A percentile compares a stretch with the other conserved stretches of the same genome.
Conservation (phyloP, 37 sponge, comb jelly and placozoan species). For the Mnemiopsis leidyi region DNA sequence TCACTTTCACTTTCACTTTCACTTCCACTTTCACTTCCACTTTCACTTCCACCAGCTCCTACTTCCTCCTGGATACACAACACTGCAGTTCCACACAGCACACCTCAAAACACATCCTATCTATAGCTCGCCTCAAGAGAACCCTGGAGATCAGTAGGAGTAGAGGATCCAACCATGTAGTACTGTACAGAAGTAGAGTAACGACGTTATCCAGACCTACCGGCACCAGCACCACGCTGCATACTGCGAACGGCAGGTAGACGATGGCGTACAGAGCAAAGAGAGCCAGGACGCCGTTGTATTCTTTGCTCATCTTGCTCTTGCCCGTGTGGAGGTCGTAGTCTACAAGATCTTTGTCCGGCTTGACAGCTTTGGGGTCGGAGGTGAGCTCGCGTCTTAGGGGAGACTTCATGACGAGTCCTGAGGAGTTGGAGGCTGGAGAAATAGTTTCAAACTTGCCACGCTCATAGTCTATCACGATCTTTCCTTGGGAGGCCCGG, state of each 20-base stretch:
- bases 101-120: slow-evolving; percentile 65
- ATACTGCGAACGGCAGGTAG: slow-evolving; percentile 59
- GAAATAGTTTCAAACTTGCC: slow-evolving; percentile 45
- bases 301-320: slow-evolving; percentile 66
- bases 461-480: slow-evolving; percentile 46
- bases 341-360: slow-evolving; percentile 51
- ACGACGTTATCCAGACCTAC: slow-evolving; percentile 2
- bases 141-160: slow-evolving; percentile 11
- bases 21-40: neutral
- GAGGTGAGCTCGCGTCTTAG: slow-evolving; percentile 37
- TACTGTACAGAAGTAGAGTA: slow-evolving; percentile 36
- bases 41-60: neutral
- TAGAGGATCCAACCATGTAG: slow-evolving; percentile 52
- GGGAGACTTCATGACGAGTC: slow-evolving; percentile 59
- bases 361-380: neutral
- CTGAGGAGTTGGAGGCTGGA: neutral
- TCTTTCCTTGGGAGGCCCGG: slow-evolving; percentile 1
- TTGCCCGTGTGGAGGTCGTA: slow-evolving; percentile 58
- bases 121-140: slow-evolving; percentile 33
- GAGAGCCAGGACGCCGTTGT: slow-evolving; percentile 62
- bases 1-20: neutral
- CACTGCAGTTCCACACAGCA: slow-evolving; percentile 60
- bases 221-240: slow-evolving; percentile 34
- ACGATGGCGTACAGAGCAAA: slow-evolving; percentile 44
- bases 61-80: neutral